These are phyloP conservation scores for Penaeus indicus DNA, from an alignment of 1,140 invertebrate species.

Conservation along the genomic window DNA sequence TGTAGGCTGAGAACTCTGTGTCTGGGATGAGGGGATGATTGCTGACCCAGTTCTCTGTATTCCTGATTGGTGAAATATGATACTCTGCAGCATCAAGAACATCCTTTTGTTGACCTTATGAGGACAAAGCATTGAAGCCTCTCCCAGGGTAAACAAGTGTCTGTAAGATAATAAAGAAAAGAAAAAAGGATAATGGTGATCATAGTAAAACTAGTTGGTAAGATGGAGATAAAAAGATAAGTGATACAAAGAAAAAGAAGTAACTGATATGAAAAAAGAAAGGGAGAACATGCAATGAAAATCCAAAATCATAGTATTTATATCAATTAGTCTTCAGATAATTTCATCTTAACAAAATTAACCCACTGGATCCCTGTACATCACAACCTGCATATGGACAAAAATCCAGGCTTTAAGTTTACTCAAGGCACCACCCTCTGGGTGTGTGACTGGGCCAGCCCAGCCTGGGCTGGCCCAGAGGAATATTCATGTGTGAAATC, in stretches of 20 bases:
- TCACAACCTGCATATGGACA: no score
- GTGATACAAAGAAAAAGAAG: background rate
- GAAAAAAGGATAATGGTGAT: background rate
- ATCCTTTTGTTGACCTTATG: conserved; percentile 70
- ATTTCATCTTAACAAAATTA: no score
- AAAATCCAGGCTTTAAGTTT: no score
- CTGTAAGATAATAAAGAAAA: conserved; percentile 29
- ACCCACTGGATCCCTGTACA: no score
- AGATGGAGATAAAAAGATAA: background rate
- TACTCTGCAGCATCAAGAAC: conserved; percentile 71
- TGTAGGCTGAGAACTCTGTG: conserved; percentile 60
- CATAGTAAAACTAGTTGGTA: background rate
- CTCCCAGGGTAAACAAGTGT: conserved; percentile 71
- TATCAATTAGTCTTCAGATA: no score
- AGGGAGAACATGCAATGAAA: no score
- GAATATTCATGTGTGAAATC: no score
- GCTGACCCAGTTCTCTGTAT: conserved; percentile 1
- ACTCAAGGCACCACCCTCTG: no score
- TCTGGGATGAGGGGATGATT: conserved; percentile 58
- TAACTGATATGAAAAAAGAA: background rate
- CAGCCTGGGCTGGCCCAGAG: no score
- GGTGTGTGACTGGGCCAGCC: no score
- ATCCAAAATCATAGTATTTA: no score
- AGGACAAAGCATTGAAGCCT: conserved; percentile 71
- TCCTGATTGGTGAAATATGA: conserved; percentile 66